These are phyloP conservation scores for Oriolus oriolus DNA, from an alignment of 2,113 vertebrate species.

Conservation along the genomic window DNA sequence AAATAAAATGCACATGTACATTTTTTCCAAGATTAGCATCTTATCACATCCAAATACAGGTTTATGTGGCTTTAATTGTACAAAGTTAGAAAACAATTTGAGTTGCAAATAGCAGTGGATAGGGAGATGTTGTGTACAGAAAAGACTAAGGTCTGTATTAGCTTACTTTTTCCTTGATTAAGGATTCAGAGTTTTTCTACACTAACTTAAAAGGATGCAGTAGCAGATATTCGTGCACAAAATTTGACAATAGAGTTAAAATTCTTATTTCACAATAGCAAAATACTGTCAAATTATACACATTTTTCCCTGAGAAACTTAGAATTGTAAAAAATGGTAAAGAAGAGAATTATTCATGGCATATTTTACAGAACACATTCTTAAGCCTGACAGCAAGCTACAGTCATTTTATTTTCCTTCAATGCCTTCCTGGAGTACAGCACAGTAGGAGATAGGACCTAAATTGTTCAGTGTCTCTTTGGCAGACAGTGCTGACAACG, in stretches of 20 bases:
- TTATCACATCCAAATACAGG: background rate
- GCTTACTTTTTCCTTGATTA: background rate
- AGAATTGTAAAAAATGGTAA: background rate
- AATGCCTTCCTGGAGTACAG: background rate
- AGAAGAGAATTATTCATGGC: background rate
- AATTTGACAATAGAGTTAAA: background rate
- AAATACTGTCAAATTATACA: slow-evolving; percentile 17
- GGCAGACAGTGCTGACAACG: slow-evolving; percentile 11
- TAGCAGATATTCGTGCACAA: background rate
- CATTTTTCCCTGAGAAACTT: background rate
- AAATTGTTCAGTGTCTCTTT: background rate
- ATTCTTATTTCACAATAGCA: background rate
- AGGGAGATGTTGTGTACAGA: background rate
- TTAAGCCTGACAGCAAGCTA: slow-evolving; percentile 10
- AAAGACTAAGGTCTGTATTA: background rate
- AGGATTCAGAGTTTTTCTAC: background rate
- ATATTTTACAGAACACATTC: slow-evolving; percentile 21
- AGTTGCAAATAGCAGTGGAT: background rate
- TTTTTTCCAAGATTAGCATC: background rate
- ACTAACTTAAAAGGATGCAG: background rate
- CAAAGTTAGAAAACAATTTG: background rate
- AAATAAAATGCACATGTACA: background rate
- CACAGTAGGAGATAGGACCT: slow-evolving; percentile 2
- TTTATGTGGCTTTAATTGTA: background rate
- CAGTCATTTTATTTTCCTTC: slow-evolving; percentile 8